Percentiles rank a stretch among this genome's conserved stretches.
Evolutionary conservation across 2,888 invertebrate genomes (phyloP).

Genomic region (Pseudococcus longispinus): DNA sequence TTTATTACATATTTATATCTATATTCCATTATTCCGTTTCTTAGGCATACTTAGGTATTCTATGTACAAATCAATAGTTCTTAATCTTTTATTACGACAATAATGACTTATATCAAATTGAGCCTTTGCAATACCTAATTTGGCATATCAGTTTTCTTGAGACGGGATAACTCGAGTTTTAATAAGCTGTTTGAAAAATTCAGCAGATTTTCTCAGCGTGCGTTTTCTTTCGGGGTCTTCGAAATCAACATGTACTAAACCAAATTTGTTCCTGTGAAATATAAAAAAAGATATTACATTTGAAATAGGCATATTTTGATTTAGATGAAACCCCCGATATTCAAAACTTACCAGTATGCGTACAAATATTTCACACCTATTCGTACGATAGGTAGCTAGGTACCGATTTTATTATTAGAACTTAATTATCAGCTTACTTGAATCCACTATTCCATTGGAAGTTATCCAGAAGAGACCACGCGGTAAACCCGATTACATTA

Average conservation of each 20-base stretch:
- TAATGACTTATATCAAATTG: too few species aligned
- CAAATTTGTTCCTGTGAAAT: conserved; percentile 72
- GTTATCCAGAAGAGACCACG: conserved; percentile 82
- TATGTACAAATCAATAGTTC: too few species aligned
- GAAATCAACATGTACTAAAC: conserved; percentile 76
- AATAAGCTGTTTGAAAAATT: conserved; percentile 36
- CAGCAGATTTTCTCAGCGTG: conserved; percentile 67
- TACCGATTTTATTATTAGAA: neutral
- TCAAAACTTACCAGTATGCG: neutral
- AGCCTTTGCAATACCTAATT: too few species aligned
- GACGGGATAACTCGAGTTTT: conserved; percentile 3
- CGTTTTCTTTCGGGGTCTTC: conserved; percentile 71
- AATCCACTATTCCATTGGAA: conserved; percentile 82
- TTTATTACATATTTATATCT: too few species aligned
- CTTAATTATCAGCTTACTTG: conserved; percentile 66
- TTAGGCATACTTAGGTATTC: too few species aligned
- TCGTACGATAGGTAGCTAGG: neutral
- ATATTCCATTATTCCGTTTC: too few species aligned
- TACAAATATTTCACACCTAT: neutral
- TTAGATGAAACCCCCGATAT: neutral
- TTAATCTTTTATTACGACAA: too few species aligned
- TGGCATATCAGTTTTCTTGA: too few species aligned
- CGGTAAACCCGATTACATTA: conserved; percentile 71
- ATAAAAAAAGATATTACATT: too few species aligned
- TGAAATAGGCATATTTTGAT: neutral